These are phyloP conservation scores for Ormyrus rosae DNA, from an alignment of 2,888 invertebrate genomes.

Conservation along the genomic window DNA sequence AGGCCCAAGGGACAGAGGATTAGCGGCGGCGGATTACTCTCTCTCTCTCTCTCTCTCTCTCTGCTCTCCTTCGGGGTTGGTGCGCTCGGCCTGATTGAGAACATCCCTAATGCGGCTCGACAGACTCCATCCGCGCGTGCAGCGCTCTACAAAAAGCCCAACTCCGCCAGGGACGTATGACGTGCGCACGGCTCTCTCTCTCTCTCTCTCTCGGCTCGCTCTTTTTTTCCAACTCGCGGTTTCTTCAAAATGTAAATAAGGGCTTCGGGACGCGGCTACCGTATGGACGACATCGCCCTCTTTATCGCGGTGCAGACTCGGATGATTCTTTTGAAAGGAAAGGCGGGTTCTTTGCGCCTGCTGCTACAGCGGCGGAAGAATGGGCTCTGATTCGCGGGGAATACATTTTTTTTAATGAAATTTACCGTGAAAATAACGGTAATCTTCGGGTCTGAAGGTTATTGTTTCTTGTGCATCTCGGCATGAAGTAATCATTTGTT, in stretches of 20 bases:
- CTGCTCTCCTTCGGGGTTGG: conserved; percentile 64
- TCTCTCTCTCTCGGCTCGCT: conserved; percentile 56
- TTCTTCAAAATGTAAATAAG: conserved; percentile 61
- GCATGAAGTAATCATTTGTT: too few relatives aligned
- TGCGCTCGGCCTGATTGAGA: conserved; percentile 76
- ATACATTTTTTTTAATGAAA: background rate
- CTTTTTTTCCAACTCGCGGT: conserved; percentile 57
- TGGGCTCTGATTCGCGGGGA: too few relatives aligned
- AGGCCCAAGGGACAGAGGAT: conserved; percentile 71
- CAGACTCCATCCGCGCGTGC: conserved; percentile 77
- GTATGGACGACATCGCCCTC: background rate
- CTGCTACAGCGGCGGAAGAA: too few relatives aligned
- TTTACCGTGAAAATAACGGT: too few relatives aligned
- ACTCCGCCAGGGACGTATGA: conserved; percentile 56
- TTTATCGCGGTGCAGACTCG: too few relatives aligned
- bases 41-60: too few relatives aligned
- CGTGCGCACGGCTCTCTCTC: too few relatives aligned
- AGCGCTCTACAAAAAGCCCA: conserved; percentile 67
- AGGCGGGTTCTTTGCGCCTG: too few relatives aligned
- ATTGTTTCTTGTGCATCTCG: too few relatives aligned
- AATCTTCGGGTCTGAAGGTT: too few relatives aligned
- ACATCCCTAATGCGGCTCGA: conserved; percentile 78
- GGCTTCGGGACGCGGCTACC: conserved; percentile 50
- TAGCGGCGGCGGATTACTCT: conserved; percentile 71
- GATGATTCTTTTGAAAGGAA: too few relatives aligned